These are phyloP conservation scores for Gibbula magus DNA, from an alignment of 2,888 invertebrate genomes.

Conservation along the genomic window DNA sequence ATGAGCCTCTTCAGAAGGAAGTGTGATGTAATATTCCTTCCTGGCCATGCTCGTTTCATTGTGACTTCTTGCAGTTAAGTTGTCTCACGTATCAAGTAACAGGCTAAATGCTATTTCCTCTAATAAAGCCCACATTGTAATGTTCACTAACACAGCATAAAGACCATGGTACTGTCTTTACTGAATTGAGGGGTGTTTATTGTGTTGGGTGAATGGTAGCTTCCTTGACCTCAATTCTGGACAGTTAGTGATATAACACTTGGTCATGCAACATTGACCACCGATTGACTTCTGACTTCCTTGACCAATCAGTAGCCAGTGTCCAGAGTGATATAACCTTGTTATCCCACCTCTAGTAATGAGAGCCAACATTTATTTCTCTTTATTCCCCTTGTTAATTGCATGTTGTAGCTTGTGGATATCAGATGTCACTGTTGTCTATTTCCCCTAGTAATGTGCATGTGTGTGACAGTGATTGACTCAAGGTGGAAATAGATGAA, in stretches of 20 bases:
- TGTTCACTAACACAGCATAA: not conserved
- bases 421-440: constrained; percentile 20
- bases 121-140: not conserved
- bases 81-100: not conserved
- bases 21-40: no score
- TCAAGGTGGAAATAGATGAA: constrained; percentile 9
- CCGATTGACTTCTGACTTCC: not conserved
- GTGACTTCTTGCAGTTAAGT: not conserved
- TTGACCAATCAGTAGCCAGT: constrained; percentile 19
- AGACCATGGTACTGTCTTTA: not conserved
- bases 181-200: not conserved
- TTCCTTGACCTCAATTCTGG: not conserved
- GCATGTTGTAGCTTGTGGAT: not conserved
- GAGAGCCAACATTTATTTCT: constrained; percentile 18
- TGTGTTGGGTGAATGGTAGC: not conserved
- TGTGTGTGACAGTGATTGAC: constrained; percentile 17
- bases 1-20: no score
- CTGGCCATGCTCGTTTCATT: not conserved
- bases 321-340: not conserved
- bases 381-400: constrained; percentile 20
- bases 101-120: not conserved
- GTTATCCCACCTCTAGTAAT: constrained; percentile 21
- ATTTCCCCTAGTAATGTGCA: constrained; percentile 9
- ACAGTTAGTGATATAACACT: not conserved
- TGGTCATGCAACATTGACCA: not conserved